These are phyloP conservation scores for Aplocera efformata DNA, from an alignment of 2,888 invertebrate genomes.

Conservation along the genomic window DNA sequence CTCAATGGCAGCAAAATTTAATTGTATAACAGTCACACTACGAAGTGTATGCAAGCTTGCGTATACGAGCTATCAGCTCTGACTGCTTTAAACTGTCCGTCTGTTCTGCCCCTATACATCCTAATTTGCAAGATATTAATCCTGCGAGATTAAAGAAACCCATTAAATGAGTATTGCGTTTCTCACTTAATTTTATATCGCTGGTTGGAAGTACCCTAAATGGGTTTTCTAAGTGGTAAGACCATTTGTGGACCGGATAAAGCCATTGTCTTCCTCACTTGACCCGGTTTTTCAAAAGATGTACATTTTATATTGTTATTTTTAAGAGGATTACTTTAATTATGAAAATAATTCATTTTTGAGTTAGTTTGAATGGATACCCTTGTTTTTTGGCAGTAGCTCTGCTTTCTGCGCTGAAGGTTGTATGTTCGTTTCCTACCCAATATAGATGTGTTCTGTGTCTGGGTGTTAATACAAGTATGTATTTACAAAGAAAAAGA, in stretches of 20 bases:
- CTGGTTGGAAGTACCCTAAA: constrained; percentile 15
- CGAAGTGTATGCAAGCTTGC: background rate
- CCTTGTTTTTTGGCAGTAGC: too few relatives aligned
- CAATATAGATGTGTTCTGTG: too few relatives aligned
- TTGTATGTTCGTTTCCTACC: too few relatives aligned
- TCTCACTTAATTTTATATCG: constrained; percentile 27
- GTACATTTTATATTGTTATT: background rate
- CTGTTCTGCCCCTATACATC: constrained; percentile 29
- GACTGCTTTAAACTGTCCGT: constrained; percentile 14
- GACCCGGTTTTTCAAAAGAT: constrained; percentile 2
- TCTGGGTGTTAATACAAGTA: too few relatives aligned
- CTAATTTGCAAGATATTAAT: constrained; percentile 36
- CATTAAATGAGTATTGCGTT: constrained; percentile 35
- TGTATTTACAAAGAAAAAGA: too few relatives aligned
- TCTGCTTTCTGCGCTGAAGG: too few relatives aligned
- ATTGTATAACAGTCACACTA: too few relatives aligned
- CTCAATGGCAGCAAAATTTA: too few relatives aligned
- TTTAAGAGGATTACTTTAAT: too few relatives aligned
- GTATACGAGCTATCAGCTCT: background rate
- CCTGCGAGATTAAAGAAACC: constrained; percentile 35
- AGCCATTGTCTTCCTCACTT: constrained; percentile 4
- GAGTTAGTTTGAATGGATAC: too few relatives aligned
- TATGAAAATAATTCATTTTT: too few relatives aligned
- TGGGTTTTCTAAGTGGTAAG: constrained; percentile 20
- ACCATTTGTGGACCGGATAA: constrained; percentile 2